Conservation (phyloP, 2,888 invertebrate genomes). For the Eristalis intricaria region DNA sequence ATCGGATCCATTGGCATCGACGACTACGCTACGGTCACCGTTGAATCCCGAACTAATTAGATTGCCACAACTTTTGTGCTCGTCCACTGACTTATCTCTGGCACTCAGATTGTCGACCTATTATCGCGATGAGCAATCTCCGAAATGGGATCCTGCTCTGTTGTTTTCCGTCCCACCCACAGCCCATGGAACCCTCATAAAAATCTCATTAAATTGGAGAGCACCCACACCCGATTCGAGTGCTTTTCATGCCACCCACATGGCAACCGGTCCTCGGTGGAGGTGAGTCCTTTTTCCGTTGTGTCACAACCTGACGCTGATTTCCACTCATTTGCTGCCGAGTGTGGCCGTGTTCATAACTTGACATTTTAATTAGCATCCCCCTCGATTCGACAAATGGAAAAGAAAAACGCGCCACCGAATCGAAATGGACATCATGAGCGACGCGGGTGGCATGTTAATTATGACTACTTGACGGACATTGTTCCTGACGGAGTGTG, state of each 20-base stretch:
- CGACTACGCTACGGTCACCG: not conserved
- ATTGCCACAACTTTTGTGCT: not conserved
- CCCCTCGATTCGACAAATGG: not conserved
- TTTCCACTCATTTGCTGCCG: not conserved
- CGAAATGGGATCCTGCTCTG: not conserved
- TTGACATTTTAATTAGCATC: not conserved
- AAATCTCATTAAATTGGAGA: slow-evolving; percentile 24
- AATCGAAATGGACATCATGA: no score
- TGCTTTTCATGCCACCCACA: not conserved
- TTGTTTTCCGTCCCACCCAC: not conserved
- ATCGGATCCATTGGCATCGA: not conserved
- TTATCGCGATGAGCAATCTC: not conserved
- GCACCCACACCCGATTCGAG: slow-evolving; percentile 11
- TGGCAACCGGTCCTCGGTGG: not conserved
- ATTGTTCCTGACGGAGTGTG: not conserved
- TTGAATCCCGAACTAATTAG: not conserved
- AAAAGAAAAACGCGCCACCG: not conserved
- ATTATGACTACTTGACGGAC: not conserved
- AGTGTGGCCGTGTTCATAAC: not conserved
- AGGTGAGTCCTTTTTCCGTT: not conserved
- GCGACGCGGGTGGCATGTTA: not conserved
- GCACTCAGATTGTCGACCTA: not conserved
- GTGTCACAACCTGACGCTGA: slow-evolving; percentile 16
- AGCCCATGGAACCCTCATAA: slow-evolving; percentile 10
- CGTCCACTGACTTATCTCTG: not conserved